Percentiles rank a stretch among this genome's conserved stretches.
These are phyloP conservation scores for Hypsibius dujardini DNA, from an alignment of 1,140 invertebrate species.

Conservation along the genomic window DNA sequence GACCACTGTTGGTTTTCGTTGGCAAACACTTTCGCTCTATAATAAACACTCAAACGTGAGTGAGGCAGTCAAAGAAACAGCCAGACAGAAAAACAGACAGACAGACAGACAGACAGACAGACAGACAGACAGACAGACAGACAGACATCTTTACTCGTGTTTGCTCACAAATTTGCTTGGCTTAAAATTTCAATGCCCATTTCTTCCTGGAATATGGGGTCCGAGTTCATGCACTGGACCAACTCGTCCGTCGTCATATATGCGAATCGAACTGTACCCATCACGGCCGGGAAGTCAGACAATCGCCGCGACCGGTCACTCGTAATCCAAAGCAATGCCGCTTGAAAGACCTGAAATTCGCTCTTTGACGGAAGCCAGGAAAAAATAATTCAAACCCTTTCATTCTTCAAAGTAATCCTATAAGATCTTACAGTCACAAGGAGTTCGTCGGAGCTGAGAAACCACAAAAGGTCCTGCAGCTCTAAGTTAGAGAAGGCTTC, in stretches of 20 bases:
- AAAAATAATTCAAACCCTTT: background rate
- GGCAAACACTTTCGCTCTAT: too few species aligned
- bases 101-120: too few species aligned
- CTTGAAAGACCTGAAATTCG: background rate
- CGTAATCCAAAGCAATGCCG: background rate
- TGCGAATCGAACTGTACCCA: background rate
- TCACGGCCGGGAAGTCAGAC: background rate
- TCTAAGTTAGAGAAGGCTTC: background rate
- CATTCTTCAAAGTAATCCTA: too few species aligned
- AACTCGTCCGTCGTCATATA: constrained; percentile 6
- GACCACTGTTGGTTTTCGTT: too few species aligned
- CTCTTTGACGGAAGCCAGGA: too few species aligned
- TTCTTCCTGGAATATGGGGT: constrained; percentile 1
- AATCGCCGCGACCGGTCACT: background rate
- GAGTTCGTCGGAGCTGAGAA: background rate
- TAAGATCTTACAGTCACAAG: background rate
- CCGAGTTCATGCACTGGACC: background rate
- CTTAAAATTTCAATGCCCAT: background rate
- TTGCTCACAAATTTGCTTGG: background rate
- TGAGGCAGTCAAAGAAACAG: too few species aligned
- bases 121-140: too few species aligned
- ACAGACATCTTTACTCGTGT: too few species aligned
- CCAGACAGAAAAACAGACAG: too few species aligned
- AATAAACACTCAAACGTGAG: too few species aligned
- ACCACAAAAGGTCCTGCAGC: background rate